phyloP scores from a whole-genome alignment of 2,797 vertebrate genomes.

The Poecilia wingei region DNA sequence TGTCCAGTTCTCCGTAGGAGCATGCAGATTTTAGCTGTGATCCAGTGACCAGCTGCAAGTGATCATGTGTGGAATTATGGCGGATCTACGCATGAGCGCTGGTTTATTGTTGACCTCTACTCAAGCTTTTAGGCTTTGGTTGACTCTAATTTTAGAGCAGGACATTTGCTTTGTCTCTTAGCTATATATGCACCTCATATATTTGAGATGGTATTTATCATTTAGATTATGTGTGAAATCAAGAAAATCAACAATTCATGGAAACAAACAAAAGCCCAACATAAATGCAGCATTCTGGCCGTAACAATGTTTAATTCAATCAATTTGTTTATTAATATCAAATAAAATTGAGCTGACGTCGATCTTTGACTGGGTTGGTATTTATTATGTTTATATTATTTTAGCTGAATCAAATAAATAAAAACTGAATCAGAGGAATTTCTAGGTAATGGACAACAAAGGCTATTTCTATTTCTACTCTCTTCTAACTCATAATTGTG shows the following conservation, averaged over 20 bases:
- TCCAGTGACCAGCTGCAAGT: conserved; percentile 65
- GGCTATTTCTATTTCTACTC: no score
- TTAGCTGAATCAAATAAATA: not conserved
- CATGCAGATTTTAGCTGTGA: conserved; percentile 35
- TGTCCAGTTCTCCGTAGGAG: conserved; percentile 27
- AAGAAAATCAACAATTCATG: not conserved
- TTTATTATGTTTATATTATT: not conserved
- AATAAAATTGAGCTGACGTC: not conserved
- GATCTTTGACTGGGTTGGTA: not conserved
- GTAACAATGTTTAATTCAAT: not conserved
- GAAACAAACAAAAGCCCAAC: not conserved
- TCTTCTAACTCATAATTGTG: not conserved
- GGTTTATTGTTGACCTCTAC: conserved; percentile 60
- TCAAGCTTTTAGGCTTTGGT: conserved; percentile 47
- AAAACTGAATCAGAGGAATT: not conserved
- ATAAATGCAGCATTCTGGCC: not conserved
- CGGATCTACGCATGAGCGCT: conserved; percentile 23
- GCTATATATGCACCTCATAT: conserved; percentile 8
- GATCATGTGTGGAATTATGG: conserved; percentile 51
- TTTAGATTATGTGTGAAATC: not conserved
- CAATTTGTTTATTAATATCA: not conserved
- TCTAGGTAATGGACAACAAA: not conserved
- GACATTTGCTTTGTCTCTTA: conserved; percentile 51
- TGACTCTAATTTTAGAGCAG: conserved; percentile 67
- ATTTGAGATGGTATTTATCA: not conserved